These are phyloP conservation scores for Sebastes vulpes DNA, from an alignment of 2,797 vertebrate species.

Conservation along the genomic window DNA sequence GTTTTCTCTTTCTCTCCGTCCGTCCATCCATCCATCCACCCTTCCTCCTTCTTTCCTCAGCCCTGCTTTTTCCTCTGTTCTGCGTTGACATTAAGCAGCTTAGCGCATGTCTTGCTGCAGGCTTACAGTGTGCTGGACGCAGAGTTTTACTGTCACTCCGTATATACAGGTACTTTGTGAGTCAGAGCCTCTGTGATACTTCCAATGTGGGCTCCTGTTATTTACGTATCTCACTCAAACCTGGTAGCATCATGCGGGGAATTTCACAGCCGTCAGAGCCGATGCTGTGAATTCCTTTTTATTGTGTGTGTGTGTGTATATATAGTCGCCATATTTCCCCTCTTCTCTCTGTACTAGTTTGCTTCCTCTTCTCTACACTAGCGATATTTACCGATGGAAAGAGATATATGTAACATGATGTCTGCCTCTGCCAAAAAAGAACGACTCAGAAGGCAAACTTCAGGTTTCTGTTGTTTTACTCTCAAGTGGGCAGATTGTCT, in stretches of 20 bases:
- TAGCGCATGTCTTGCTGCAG: conserved; percentile 73
- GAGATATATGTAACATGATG: background rate
- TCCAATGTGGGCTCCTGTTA: conserved; percentile 23
- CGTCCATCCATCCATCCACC: conserved; percentile 38
- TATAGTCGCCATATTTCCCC: background rate
- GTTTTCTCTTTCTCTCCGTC: conserved; percentile 40
- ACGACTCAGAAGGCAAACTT: background rate
- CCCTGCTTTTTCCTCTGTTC: conserved; percentile 61
- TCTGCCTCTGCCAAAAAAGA: background rate
- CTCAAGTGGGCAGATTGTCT: background rate
- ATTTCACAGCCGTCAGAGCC: conserved; percentile 35
- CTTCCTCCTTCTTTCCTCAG: conserved; percentile 28
- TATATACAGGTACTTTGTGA: conserved; percentile 82
- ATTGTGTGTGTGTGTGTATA: background rate
- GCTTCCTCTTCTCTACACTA: background rate
- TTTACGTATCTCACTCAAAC: conserved; percentile 48
- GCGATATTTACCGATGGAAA: background rate
- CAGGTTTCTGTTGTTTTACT: background rate
- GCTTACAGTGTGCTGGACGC: conserved; percentile 73
- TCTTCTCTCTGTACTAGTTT: background rate
- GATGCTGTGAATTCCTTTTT: background rate
- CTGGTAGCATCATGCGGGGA: conserved; percentile 25
- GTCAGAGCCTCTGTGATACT: conserved; percentile 53
- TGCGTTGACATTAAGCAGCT: conserved; percentile 82
- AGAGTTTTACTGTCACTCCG: conserved; percentile 78